These are phyloP conservation scores for Panopea generosa DNA, from an alignment of 2,888 invertebrate species.

Conservation along the genomic window DNA sequence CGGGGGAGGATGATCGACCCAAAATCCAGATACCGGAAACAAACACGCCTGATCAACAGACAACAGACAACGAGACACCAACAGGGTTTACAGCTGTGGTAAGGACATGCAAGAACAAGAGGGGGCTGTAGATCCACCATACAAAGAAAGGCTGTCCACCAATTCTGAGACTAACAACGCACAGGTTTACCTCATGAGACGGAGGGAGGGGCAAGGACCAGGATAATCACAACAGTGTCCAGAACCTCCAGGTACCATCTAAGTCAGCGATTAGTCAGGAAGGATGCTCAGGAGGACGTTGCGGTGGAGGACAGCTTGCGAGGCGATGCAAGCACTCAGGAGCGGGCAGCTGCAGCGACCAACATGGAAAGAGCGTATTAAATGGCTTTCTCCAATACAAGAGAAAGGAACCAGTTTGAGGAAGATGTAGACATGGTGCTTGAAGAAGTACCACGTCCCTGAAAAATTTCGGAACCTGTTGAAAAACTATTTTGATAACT, in stretches of 20 bases:
- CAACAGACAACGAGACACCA: not conserved
- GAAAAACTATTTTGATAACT: conserved; percentile 32
- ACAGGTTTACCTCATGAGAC: not conserved
- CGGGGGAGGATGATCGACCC: not conserved
- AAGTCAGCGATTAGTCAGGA: too few species aligned
- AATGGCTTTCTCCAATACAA: too few species aligned
- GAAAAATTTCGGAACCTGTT: conserved; percentile 20
- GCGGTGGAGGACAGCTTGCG: too few species aligned
- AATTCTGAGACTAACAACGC: not conserved
- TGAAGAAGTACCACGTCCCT: conserved; percentile 31
- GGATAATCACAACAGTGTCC: too few species aligned
- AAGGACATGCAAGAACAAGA: not conserved
- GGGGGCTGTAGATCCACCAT: not conserved
- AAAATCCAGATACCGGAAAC: not conserved
- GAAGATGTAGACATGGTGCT: too few species aligned
- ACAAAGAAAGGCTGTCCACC: conserved; percentile 1
- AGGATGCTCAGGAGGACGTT: too few species aligned
- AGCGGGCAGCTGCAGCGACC: too few species aligned
- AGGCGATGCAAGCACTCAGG: too few species aligned
- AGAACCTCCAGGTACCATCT: too few species aligned
- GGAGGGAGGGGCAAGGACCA: not conserved
- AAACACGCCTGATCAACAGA: not conserved
- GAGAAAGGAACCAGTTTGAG: too few species aligned
- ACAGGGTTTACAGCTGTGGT: not conserved
- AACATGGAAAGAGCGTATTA: too few species aligned